Base-by-base conservation (phyloP, 2,888 invertebrate species). In the Syritta pipiens region DNA sequence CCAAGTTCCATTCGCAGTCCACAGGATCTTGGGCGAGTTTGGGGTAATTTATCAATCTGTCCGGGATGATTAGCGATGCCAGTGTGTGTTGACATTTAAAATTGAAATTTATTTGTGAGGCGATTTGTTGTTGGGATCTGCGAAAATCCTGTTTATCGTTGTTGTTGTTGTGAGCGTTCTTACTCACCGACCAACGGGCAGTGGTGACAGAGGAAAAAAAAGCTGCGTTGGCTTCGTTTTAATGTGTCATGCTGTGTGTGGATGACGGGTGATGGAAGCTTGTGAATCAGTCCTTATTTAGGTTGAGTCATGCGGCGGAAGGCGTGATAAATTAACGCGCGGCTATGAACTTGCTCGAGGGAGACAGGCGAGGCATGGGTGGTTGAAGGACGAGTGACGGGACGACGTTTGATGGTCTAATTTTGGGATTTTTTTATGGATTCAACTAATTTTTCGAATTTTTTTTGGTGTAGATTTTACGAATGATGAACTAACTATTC, bases 21-120 rank as follows among this genome's bases (percentile, higher is more conserved):
- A n/a, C n/a, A n/a, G n/a, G n/a, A n/a, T n/a, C 55, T 59, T 48
- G 28, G 12, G 32, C 55, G 30, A 79, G 79, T 79, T 74, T 51
- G 57, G 57, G 79, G 57, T 79, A 79, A 79, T 79, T 79, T 79
- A 79, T 79, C 79, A 79, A 79, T 79, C 79, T 79, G 79, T 79
- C 79, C 74, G 79, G 79, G 74, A 79, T 79, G 79, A 79, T 74
- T 79, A 79, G 79, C 79, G 68, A 74, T 74, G 79, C 42, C 79
- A 62, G 79, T 74, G 79, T 79, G 79, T 79, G 74, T 74, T 79
- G 79, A 79, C 79, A 68, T 79, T 62, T 79, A 67, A 79, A 79
- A 74, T 79, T 79, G 79, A 68, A 79, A 74, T 79, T 79, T 79
- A 79, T 79, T 74, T 74, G 67, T 74, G 30, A 26, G 55, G 71